phyloP scores from a whole-genome alignment of 1,140 invertebrate species.

The Littorina saxatilis region DNA sequence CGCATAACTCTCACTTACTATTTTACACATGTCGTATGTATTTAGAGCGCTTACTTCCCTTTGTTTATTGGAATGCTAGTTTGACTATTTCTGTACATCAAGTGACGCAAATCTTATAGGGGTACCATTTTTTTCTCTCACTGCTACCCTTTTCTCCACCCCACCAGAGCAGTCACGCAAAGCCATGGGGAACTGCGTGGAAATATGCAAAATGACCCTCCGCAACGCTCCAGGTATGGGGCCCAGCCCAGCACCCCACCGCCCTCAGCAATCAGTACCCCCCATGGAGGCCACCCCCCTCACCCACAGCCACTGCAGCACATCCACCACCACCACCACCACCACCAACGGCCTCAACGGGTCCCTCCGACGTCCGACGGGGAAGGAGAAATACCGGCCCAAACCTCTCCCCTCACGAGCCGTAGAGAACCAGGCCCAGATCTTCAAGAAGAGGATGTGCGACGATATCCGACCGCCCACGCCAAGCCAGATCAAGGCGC shows the following conservation, averaged over 20 bases:
- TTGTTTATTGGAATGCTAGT: no score
- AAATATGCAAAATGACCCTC: conserved; percentile 53
- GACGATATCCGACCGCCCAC: conserved; percentile 50
- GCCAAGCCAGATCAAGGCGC: conserved; percentile 49
- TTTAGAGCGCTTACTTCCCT: no score
- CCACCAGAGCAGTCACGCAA: background rate
- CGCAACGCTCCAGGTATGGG: conserved; percentile 39
- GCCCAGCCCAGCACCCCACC: background rate
- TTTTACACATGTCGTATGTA: no score
- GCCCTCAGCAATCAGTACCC: conserved; percentile 8
- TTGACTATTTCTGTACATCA: background rate
- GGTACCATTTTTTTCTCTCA: background rate
- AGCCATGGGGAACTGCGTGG: conserved; percentile 54
- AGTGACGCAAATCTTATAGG: background rate
- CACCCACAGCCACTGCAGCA: background rate
- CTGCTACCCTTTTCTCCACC: background rate
- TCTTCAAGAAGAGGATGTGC: conserved; percentile 44
- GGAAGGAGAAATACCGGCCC: conserved; percentile 36
- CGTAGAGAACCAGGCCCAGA: conserved; percentile 2
- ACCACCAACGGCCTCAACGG: background rate
- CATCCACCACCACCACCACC: background rate
- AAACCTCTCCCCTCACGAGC: background rate
- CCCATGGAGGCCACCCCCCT: conserved; percentile 2
- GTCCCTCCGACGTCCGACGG: conserved; percentile 2
- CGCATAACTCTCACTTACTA: background rate